These are phyloP conservation scores for Sebastes dallii DNA, from an alignment of 2,797 vertebrate species.

Conservation along the genomic window DNA sequence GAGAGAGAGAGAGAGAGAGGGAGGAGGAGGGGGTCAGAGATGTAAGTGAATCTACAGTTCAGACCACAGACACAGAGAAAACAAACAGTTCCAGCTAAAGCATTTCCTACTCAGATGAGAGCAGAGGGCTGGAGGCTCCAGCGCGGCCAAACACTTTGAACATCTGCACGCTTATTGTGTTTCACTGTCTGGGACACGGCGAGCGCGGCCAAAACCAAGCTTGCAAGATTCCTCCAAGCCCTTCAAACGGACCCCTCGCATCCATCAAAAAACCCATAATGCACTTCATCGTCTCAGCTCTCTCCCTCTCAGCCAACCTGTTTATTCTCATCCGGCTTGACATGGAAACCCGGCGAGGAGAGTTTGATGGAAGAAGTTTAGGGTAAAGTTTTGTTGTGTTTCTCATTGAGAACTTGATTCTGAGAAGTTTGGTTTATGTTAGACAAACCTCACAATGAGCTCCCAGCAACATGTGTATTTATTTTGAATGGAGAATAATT, in stretches of 20 bases:
- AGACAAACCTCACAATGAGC: conserved; percentile 54
- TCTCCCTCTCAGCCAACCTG: conserved; percentile 46
- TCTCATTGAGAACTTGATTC: conserved; percentile 30
- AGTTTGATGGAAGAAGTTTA: conserved; percentile 51
- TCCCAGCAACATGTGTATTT: conserved; percentile 57
- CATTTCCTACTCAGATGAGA: conserved; percentile 81
- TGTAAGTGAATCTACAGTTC: conserved; percentile 79
- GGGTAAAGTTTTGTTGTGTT: conserved; percentile 44
- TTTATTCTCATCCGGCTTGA: conserved; percentile 64
- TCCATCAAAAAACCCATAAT: conserved; percentile 67
- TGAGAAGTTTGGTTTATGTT: conserved; percentile 50
- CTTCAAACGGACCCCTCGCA: conserved; percentile 63
- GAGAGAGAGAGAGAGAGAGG: not conserved
- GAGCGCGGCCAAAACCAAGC: conserved; percentile 57
- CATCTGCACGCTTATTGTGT: conserved; percentile 80
- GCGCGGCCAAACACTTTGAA: conserved; percentile 75
- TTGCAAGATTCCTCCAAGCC: conserved; percentile 70
- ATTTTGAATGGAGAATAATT: conserved; percentile 67
- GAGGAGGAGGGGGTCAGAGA: conserved; percentile 47
- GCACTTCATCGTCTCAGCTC: conserved; percentile 66
- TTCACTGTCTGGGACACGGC: conserved; percentile 74
- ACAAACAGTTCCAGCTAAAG: conserved; percentile 81
- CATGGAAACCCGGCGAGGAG: conserved; percentile 36
- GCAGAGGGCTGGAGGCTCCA: conserved; percentile 68
- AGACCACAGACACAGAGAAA: conserved; percentile 81